Conservation (phyloP, 2,888 invertebrate genomes). For the Tetragnatha montana region DNA sequence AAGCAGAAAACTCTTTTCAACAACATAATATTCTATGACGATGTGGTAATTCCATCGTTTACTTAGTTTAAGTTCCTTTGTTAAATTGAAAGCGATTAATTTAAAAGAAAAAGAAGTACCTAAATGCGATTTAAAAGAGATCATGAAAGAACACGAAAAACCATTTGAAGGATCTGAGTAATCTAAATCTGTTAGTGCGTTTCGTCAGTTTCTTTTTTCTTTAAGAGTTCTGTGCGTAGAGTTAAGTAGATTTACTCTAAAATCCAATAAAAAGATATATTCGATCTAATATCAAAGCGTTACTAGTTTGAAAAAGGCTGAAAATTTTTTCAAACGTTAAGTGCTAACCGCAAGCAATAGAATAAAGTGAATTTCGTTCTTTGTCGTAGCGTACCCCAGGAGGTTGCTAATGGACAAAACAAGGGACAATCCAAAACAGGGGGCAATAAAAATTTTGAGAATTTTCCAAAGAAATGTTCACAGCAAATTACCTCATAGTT, state of each 20-base stretch:
- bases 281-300: constrained; percentile 1
- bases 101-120: constrained; percentile 7
- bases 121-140: constrained; percentile 3
- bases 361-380: too few relatives aligned
- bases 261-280: constrained; percentile 19
- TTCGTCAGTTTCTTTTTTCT: neutral
- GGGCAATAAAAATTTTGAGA: too few relatives aligned
- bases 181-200: constrained; percentile 3
- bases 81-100: neutral
- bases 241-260: constrained; percentile 24
- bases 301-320: neutral
- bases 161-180: constrained; percentile 14
- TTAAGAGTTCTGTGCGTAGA: neutral
- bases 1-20: too few relatives aligned
- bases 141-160: constrained; percentile 18
- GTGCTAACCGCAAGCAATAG: too few relatives aligned
- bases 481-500: too few relatives aligned
- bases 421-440: too few relatives aligned
- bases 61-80: neutral
- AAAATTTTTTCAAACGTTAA: too few relatives aligned
- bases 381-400: too few relatives aligned
- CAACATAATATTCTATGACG: too few relatives aligned
- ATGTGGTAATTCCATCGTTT: neutral
- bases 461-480: too few relatives aligned
- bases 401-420: too few relatives aligned